Evolutionary conservation across 2,113 vertebrate species (phyloP), one percentile per base, ranked within the genome.

Genomic region (Melanerpes formicivorus): DNA sequence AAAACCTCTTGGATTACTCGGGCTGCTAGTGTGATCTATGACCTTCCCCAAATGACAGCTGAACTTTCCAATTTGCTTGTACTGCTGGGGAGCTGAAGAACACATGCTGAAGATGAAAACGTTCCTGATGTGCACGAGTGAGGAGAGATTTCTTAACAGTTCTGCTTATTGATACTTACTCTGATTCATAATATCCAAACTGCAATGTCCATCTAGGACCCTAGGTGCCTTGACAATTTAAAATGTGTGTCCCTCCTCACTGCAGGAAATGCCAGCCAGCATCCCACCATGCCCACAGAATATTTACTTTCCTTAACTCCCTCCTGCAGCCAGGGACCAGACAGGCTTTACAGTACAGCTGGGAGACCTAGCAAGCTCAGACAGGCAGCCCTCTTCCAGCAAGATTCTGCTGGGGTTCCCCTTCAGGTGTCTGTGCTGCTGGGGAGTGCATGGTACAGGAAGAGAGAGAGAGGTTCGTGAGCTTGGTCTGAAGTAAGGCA

Each of bases 1-100:
- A 97, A 98, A 97, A 98, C 95, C 97, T 97, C 97, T 97, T 97
- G 97, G 97, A 97, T 98, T 97, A 97, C 97, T 96, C 95, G 66
- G 97, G 93, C 97, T 97, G 95, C 97, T 97, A 95, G 96, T 55
- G 95, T 97, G 97, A 98, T 98, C 98, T 97, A 96, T 97, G 97
- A 98, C 97, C 97, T 96, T 97, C 96, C 93, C 93, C 97, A 95
- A 97, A 96, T 97, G 97, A 97, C 97, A 98, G 97, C 97, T 98
- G 96, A 98, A 97, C 97, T 97, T 96, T 97, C 92, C 95, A 97
- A 96, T 97, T 97, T 97, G 97, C 97, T 96, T 90, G 93, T 90
- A 83, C 88, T 96, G 97, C 95, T 62, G 79, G 94, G 97, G 96
- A 95, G 80, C 77, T 84, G 80, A 96, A 88, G 93, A 97, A 96